These are phyloP conservation scores for Drosophila sproati DNA, from an alignment of 1,140 invertebrate genomes.

Conservation along the genomic window DNA sequence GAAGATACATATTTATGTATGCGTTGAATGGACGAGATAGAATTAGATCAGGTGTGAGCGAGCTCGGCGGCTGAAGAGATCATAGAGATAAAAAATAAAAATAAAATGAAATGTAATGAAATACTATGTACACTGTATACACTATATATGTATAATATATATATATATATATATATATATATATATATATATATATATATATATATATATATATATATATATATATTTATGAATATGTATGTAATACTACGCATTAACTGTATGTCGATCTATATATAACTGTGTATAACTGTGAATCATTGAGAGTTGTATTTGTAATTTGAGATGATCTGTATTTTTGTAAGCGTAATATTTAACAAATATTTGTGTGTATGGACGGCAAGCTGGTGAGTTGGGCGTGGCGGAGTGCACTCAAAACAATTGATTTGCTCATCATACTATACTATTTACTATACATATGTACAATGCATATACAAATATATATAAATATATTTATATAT, in stretches of 20 bases:
- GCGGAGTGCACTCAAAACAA: conserved; percentile 40
- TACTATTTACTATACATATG: conserved; percentile 14
- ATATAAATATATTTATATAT: conserved; percentile 25
- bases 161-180: conserved; percentile 10
- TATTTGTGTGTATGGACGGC: conserved; percentile 24
- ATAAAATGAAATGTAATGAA: neutral
- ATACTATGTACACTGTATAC: conserved; percentile 46
- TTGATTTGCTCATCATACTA: conserved; percentile 66
- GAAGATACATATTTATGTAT: no score
- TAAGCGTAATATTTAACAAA: conserved; percentile 76
- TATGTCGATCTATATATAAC: conserved; percentile 62
- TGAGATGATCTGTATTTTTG: conserved; percentile 82
- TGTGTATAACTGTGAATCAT: conserved; percentile 77
- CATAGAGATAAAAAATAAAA: conserved; percentile 11
- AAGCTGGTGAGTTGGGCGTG: conserved; percentile 38
- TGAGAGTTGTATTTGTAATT: conserved; percentile 67
- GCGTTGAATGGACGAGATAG: neutral
- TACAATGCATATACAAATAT: conserved; percentile 37
- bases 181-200: conserved; percentile 18
- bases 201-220: conserved; percentile 15
- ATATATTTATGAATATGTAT: conserved; percentile 53
- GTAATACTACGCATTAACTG: conserved; percentile 47
- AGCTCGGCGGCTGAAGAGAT: conserved; percentile 5
- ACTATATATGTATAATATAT: conserved; percentile 7
- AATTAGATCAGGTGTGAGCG: neutral